Percentiles rank a stretch among this genome's conserved stretches.
Evolutionary conservation across 2,113 vertebrate species (phyloP).

Genomic region (Sapayoa aenigma): DNA sequence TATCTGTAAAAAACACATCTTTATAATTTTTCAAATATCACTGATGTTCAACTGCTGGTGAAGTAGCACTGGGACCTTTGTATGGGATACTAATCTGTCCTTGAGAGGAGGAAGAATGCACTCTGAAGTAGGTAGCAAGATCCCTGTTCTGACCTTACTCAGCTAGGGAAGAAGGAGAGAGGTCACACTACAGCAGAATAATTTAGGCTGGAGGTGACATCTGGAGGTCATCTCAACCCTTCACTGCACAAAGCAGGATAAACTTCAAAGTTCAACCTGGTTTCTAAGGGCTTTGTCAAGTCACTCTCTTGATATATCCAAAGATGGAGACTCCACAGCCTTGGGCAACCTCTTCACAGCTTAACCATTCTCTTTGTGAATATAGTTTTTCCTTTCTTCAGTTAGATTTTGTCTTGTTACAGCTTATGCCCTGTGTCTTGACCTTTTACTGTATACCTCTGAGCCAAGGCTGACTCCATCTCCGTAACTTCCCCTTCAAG

Average conservation of each 20-base stretch:
- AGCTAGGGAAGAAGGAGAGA: background rate
- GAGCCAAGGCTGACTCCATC: background rate
- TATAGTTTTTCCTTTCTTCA: background rate
- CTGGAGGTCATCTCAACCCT: background rate
- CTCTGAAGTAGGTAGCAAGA: background rate
- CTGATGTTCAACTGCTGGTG: background rate
- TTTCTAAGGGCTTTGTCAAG: background rate
- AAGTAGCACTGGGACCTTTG: background rate
- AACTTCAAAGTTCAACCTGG: background rate
- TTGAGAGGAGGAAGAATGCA: background rate
- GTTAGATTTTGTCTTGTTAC: background rate
- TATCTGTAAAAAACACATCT: background rate
- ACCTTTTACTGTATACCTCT: background rate
- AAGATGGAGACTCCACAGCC: background rate
- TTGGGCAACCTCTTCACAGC: background rate
- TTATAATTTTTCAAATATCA: background rate
- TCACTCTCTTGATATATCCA: background rate
- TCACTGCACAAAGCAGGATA: background rate
- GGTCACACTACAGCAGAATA: background rate
- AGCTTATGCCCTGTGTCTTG: background rate
- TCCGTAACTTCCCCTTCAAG: background rate
- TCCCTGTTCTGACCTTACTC: background rate
- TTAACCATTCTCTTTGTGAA: background rate
- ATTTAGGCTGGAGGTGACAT: background rate
- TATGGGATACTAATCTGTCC: background rate